Evolutionary conservation across 2,797 vertebrate species (phyloP).

Genomic region (Cephalopachus bancanus): DNA sequence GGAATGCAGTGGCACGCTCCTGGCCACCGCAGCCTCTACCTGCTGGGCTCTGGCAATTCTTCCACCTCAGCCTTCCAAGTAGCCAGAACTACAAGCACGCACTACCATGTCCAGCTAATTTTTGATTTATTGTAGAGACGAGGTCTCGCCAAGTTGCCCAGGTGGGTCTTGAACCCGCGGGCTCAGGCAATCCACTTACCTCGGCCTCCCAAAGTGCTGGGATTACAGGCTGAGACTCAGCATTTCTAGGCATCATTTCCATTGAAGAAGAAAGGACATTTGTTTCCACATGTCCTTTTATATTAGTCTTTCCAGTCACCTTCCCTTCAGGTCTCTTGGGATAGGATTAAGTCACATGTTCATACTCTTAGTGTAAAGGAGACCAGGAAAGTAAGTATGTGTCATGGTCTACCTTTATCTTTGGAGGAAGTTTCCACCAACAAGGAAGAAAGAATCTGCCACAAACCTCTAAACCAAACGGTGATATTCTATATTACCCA

Average conservation of each 20-base stretch:
- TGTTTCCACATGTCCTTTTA: neutral
- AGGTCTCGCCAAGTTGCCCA: no score
- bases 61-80: no score
- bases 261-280: neutral
- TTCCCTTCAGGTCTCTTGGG: neutral
- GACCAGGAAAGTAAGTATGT: neutral
- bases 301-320: neutral
- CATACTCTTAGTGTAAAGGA: neutral
- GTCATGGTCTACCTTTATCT: neutral
- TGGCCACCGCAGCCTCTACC: no score
- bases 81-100: no score
- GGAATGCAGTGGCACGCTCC: no score
- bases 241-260: slow-evolving; percentile 8
- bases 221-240: neutral
- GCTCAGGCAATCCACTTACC: no score
- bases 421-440: neutral
- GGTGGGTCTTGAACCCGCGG: no score
- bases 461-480: neutral
- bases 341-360: neutral
- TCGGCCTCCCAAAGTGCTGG: no score
- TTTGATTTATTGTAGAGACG: no score
- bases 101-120: no score
- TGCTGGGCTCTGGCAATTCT: no score
- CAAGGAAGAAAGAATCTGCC: neutral
- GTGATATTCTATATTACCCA: neutral